Conservation (phyloP, 1,140 invertebrate species). For the Pissodes strobi region DNA sequence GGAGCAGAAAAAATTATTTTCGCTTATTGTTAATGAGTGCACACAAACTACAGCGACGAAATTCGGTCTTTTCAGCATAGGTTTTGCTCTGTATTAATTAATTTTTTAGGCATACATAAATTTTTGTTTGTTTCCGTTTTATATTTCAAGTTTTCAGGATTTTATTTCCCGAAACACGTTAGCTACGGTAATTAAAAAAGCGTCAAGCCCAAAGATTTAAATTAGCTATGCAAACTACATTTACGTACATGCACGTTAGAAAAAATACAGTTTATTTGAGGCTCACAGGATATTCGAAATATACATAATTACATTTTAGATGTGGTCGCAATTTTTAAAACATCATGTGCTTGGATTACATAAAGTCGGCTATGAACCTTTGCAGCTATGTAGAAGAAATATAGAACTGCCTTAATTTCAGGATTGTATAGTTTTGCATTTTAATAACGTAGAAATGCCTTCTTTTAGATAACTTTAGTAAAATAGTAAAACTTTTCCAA, state of each 20-base stretch:
- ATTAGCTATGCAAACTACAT: constrained; percentile 6
- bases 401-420: too few relatives aligned
- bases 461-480: too few relatives aligned
- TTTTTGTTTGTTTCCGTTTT: constrained; percentile 21
- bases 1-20: constrained; percentile 5
- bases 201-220: constrained; percentile 7
- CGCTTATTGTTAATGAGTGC: not conserved
- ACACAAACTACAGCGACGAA: not conserved
- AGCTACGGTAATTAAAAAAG: constrained; percentile 17
- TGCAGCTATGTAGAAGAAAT: too few relatives aligned
- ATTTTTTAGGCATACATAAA: constrained; percentile 13
- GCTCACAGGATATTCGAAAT: too few relatives aligned
- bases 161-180: constrained; percentile 8
- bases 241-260: constrained; percentile 1
- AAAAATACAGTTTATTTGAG: not conserved
- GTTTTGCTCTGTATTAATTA: constrained; percentile 4
- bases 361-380: too few relatives aligned
- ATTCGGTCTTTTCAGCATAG: not conserved
- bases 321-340: too few relatives aligned
- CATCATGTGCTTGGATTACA: too few relatives aligned
- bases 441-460: too few relatives aligned
- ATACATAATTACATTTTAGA: too few relatives aligned
- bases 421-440: too few relatives aligned
- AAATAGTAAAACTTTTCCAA: too few relatives aligned
- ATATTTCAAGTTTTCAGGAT: constrained; percentile 2